phyloP scores from a whole-genome alignment of 2,113 vertebrate species.

The Vulpes ferrilata region DNA sequence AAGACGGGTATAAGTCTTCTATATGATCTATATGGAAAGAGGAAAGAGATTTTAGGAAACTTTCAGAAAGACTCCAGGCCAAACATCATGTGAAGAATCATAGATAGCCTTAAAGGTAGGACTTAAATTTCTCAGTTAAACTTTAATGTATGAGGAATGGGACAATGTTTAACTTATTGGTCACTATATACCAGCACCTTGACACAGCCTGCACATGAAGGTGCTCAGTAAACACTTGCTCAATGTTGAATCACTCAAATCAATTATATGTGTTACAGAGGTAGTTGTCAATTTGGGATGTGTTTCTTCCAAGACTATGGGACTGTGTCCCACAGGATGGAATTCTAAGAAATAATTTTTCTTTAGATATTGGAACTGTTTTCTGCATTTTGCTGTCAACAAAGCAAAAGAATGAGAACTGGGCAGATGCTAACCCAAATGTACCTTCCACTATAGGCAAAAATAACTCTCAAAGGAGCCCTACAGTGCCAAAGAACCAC shows the following conservation, averaged over 20 bases:
- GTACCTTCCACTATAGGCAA: neutral
- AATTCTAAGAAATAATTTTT: constrained; percentile 22
- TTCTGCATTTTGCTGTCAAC: constrained; percentile 23
- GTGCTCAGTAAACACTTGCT: neutral
- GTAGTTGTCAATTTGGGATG: neutral
- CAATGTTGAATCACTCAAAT: neutral
- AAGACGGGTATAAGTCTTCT: neutral
- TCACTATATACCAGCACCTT: neutral
- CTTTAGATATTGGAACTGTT: neutral
- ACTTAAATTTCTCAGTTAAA: neutral
- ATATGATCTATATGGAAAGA: neutral
- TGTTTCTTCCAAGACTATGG: constrained; percentile 4
- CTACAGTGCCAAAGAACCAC: neutral
- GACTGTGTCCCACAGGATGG: neutral
- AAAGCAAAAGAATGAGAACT: constrained; percentile 21
- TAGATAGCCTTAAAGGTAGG: neutral
- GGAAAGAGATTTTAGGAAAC: neutral
- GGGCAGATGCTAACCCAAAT: neutral
- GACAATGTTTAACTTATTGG: neutral
- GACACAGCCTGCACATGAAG: neutral
- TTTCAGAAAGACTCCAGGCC: neutral
- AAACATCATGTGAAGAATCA: neutral
- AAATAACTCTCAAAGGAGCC: neutral
- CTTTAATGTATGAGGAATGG: neutral
- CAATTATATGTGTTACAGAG: neutral